A percentile compares a stretch with the other conserved stretches of the same genome.
Conservation (phyloP, 2,888 invertebrate species). For the Metalampra italica region DNA sequence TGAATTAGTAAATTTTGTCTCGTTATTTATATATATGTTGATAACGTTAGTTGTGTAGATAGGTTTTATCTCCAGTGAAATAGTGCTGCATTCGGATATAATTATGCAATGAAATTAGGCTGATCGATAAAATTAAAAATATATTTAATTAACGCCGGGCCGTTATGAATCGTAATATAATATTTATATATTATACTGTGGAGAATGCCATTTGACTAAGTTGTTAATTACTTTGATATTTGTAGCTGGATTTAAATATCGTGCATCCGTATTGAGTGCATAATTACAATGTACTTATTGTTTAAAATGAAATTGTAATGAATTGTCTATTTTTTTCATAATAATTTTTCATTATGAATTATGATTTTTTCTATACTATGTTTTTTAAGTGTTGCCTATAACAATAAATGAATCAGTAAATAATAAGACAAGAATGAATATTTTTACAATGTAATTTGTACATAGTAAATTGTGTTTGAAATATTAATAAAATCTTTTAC, state of each 20-base stretch:
- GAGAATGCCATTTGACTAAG: constrained; percentile 42
- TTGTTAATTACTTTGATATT: constrained; percentile 47
- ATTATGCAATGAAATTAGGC: constrained; percentile 26
- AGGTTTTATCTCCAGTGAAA: constrained; percentile 26
- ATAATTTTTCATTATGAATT: constrained; percentile 52
- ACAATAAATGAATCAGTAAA: constrained; percentile 72
- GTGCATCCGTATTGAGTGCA: constrained; percentile 46
- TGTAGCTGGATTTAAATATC: constrained; percentile 43
- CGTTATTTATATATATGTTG: constrained; percentile 11
- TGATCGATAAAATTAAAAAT: constrained; percentile 19
- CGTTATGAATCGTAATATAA: constrained; percentile 30
- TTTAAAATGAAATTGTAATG: constrained; percentile 49
- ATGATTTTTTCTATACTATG: constrained; percentile 53
- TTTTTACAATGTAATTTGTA: constrained; percentile 79
- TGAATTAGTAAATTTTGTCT: constrained; percentile 6
- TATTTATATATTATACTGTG: constrained; percentile 27
- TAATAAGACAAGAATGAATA: constrained; percentile 76
- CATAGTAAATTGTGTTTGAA: constrained; percentile 76
- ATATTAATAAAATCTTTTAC: constrained; percentile 76
- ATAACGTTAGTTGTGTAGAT: constrained; percentile 12
- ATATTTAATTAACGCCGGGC: constrained; percentile 24
- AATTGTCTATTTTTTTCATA: constrained; percentile 62
- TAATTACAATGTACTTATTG: constrained; percentile 67
- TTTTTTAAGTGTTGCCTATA: constrained; percentile 71
- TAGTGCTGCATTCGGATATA: constrained; percentile 15